Evolutionary conservation across 2,888 invertebrate species (phyloP), one percentile per base, ranked within the genome.

Genomic region (Euplagia quadripunctaria): DNA sequence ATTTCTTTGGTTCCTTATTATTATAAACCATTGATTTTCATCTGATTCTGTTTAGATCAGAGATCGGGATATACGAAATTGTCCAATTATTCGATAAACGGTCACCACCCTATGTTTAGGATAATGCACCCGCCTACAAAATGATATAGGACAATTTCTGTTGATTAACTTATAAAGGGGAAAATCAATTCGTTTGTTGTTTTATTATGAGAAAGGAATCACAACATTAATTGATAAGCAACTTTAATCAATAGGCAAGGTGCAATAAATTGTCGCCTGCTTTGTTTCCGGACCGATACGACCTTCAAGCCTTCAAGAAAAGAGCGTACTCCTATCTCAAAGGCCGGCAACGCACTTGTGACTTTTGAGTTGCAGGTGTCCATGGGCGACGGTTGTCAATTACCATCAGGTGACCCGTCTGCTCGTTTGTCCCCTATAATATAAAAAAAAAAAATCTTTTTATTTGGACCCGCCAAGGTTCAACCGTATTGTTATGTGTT

Each of bases 71-170:
- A 31, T 31, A 55, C 70, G 67, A 75, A 76, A 79, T 73, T 74
- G 77, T 49, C 76, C 78, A 68, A 83, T 85, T 83, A 82, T 67
- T 72, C 58, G 67, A 71, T 82, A 81, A 82, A 75, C 78, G 83
- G 70, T 73, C 71, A 78, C 82, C 84, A 83, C 88, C 87, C 84
- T 80, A 74, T 84, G 75, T 82, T 87, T 82, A 79, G 78, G 66
- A 74, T 51, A 73, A 73, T 75, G 72, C 79, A 78, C 67, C 71
- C 74, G 69, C 80, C 81, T 77, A 79, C 79, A 71, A 77, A 79
- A 83, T 79, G 77, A 78, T 82, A 70, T 42, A 67, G 69, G 68
- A 80, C 78, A 71, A 84, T 76, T 75, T 77, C 64, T 77, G 72
- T 74, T 70, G 76, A 75, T 78, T 72, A 77, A 77, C 79, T 73